Percentiles rank a stretch among this genome's conserved stretches.
Conservation (phyloP, 2,797 vertebrate genomes). For the Alca torda region DNA sequence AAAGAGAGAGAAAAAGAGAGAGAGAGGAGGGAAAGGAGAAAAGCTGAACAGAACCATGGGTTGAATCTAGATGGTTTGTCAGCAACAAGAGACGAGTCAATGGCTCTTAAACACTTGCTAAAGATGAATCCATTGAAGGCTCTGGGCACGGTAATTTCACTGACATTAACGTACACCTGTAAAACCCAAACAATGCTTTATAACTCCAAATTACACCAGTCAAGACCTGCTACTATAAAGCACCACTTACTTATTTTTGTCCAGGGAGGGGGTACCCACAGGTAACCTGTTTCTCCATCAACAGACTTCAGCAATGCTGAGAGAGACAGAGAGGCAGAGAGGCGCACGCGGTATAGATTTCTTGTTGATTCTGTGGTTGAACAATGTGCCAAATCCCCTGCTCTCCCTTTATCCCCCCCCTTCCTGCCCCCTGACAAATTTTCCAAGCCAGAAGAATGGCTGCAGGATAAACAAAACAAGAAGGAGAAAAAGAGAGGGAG, state of each 20-base stretch:
- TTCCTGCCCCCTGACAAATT: neutral
- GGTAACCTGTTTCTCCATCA: neutral
- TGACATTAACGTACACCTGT: slow-evolving; percentile 55
- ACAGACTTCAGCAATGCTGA: neutral
- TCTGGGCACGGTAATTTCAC: slow-evolving; percentile 49
- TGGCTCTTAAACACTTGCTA: slow-evolving; percentile 80
- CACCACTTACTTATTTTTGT: neutral
- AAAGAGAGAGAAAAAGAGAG: slow-evolving; percentile 8
- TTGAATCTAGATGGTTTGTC: slow-evolving; percentile 89
- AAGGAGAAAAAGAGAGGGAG: neutral
- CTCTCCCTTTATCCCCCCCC: neutral
- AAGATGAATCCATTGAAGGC: slow-evolving; percentile 62
- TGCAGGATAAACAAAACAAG: neutral
- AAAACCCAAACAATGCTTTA: slow-evolving; percentile 70
- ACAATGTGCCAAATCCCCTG: neutral
- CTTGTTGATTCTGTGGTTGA: neutral
- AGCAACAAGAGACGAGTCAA: slow-evolving; percentile 84
- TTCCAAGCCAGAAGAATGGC: neutral
- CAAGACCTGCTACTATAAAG: neutral
- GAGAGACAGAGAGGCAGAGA: neutral
- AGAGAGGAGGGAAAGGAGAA: slow-evolving; percentile 60
- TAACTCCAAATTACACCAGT: slow-evolving; percentile 49
- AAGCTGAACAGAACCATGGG: slow-evolving; percentile 84
- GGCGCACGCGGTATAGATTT: neutral
- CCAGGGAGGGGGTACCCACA: neutral